Percentiles rank a stretch among this genome's conserved stretches.
Evolutionary conservation across 2,113 vertebrate genomes (phyloP).

Genomic region (Chaenocephalus aceratus): DNA sequence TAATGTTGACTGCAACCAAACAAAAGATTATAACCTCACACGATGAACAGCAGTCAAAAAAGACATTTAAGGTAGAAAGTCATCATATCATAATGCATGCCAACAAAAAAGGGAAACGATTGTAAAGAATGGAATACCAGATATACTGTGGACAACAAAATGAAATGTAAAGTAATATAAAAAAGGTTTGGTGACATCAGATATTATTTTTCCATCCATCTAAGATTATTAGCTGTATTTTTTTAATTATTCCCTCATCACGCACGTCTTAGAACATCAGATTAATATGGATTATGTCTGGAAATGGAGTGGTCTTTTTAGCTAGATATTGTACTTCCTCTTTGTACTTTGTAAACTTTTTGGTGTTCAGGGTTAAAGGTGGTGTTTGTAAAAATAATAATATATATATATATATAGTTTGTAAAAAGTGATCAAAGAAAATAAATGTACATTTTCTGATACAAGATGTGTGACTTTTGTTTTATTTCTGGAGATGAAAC

Average conservation of each 20-base stretch:
- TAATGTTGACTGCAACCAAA: constrained; percentile 1
- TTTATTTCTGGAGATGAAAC: constrained; percentile 12
- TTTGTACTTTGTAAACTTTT: constrained; percentile 63
- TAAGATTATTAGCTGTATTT: constrained; percentile 13
- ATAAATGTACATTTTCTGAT: constrained; percentile 73
- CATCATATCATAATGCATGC: constrained; percentile 20
- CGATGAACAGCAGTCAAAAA: not conserved
- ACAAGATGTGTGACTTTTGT: constrained; percentile 12
- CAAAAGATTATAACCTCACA: not conserved
- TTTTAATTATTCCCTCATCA: not conserved
- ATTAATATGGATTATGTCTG: constrained; percentile 33
- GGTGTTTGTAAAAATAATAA: constrained; percentile 55
- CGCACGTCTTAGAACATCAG: not conserved
- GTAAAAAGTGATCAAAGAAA: constrained; percentile 60
- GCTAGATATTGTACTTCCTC: constrained; percentile 36
- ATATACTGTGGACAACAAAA: not conserved
- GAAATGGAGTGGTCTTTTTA: constrained; percentile 36
- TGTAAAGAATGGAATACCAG: not conserved
- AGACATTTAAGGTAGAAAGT: not conserved
- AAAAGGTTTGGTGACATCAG: not conserved
- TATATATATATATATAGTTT: constrained; percentile 55
- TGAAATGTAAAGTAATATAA: not conserved
- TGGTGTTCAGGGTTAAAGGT: constrained; percentile 56
- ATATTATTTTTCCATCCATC: not conserved
- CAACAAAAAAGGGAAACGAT: not conserved